phyloP scores from a whole-genome alignment of 2,113 vertebrate species.

The Trichomycterus rosablanca region DNA sequence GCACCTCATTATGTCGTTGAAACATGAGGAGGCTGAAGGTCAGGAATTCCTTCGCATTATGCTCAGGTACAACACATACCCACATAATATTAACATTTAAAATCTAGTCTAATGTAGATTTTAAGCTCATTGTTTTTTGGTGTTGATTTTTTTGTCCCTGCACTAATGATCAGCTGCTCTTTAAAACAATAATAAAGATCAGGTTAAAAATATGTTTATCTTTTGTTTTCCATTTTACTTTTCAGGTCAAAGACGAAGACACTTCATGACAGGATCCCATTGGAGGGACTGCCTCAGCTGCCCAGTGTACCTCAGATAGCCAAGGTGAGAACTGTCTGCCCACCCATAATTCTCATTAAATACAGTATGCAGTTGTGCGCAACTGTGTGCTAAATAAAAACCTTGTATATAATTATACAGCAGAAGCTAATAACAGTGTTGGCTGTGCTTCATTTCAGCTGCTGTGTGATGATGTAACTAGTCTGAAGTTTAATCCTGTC shows the following conservation, averaged over 20 bases:
- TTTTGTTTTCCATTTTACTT: neutral
- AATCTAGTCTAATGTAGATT: too few species aligned
- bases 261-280: conserved; percentile 89
- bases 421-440: neutral
- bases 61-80: conserved; percentile 72
- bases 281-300: conserved; percentile 88
- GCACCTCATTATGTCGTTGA: conserved; percentile 92
- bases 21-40: conserved; percentile 84
- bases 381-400: too few species aligned
- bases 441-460: conserved; percentile 73
- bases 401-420: too few species aligned
- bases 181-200: too few species aligned
- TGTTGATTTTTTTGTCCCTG: too few species aligned
- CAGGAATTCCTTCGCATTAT: conserved; percentile 91
- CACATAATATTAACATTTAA: neutral
- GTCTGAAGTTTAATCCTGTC: conserved; percentile 87
- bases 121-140: too few species aligned
- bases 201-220: too few species aligned
- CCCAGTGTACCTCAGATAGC: conserved; percentile 95
- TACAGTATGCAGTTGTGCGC: neutral
- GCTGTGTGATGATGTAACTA: conserved; percentile 87
- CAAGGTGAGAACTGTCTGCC: conserved; percentile 69
- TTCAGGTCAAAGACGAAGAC: conserved; percentile 85
- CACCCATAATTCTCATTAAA: too few species aligned
- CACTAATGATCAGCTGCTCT: too few species aligned